phyloP scores from a whole-genome alignment of 2,797 vertebrate genomes.

The Clarias pachynema region DNA sequence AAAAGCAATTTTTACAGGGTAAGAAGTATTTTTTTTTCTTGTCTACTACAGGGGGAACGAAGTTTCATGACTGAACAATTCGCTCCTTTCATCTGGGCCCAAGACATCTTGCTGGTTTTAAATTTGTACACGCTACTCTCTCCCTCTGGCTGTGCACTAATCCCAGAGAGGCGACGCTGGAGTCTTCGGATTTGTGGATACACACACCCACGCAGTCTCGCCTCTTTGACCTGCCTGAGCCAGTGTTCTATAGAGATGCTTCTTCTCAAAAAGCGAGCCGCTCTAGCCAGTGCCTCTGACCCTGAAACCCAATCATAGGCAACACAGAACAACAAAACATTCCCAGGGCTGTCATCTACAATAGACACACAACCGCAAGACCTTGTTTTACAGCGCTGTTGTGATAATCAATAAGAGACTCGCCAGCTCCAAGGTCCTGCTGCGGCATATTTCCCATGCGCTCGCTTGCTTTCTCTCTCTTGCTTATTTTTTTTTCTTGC shows the following conservation, averaged over 20 bases:
- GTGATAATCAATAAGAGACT: conserved; percentile 70
- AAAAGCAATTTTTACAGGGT: conserved; percentile 37
- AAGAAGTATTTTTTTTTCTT: conserved; percentile 34
- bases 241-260: conserved; percentile 58
- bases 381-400: conserved; percentile 70
- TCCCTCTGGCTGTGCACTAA: conserved; percentile 60
- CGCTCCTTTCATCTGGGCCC: conserved; percentile 61
- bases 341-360: conserved; percentile 69
- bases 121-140: conserved; percentile 58
- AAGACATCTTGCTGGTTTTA: conserved; percentile 64
- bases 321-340: conserved; percentile 64
- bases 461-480: conserved; percentile 32
- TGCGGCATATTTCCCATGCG: conserved; percentile 63
- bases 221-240: conserved; percentile 55
- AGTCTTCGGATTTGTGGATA: conserved; percentile 51
- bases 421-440: conserved; percentile 61
- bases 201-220: conserved; percentile 39
- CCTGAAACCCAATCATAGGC: conserved; percentile 68
- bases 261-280: conserved; percentile 55
- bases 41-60: conserved; percentile 30
- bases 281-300: conserved; percentile 61
- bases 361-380: conserved; percentile 64
- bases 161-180: conserved; percentile 62
- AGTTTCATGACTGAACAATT: conserved; percentile 56
- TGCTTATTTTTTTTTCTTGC: conserved; percentile 29